phyloP scores from a whole-genome alignment of 2,113 vertebrate genomes.

The Oreochromis aureus region DNA sequence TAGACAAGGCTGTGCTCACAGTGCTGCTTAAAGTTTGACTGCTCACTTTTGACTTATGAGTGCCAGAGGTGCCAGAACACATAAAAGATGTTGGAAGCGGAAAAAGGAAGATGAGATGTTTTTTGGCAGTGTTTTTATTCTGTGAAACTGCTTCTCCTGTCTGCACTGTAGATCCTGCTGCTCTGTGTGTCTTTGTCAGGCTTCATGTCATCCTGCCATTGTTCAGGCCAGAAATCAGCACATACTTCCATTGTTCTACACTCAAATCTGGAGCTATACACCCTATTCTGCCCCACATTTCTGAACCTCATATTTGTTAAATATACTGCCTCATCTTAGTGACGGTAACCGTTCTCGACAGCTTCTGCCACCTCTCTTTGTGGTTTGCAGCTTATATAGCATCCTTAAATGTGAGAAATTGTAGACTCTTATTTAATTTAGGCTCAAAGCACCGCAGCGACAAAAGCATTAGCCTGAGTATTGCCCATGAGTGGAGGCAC shows the following conservation, averaged over 20 bases:
- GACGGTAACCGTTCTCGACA: neutral
- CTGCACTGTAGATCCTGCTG: constrained; percentile 49
- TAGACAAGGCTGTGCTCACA: constrained; percentile 5
- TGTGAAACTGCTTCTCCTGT: constrained; percentile 40
- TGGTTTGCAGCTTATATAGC: neutral
- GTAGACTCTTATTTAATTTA: neutral
- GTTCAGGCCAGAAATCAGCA: constrained; percentile 58
- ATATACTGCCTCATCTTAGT: constrained; percentile 19
- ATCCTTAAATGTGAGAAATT: neutral
- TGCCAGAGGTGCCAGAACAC: constrained; percentile 53
- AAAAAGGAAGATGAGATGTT: constrained; percentile 40
- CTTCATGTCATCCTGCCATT: constrained; percentile 72
- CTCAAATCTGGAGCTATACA: constrained; percentile 40
- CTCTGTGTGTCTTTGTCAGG: constrained; percentile 51
- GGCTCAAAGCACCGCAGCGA: neutral
- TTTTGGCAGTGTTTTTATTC: constrained; percentile 42
- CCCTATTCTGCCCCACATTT: constrained; percentile 31
- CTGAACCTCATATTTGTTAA: constrained; percentile 43
- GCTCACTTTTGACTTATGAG: constrained; percentile 45
- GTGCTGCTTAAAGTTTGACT: constrained; percentile 28
- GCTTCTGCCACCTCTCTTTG: neutral
- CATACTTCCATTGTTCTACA: constrained; percentile 62
- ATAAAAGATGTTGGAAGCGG: constrained; percentile 54
- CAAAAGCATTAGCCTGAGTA: neutral
- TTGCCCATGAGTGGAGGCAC: neutral